phyloP scores from a whole-genome alignment of 2,113 vertebrate species.

The Dendropsophus ebraccatus region DNA sequence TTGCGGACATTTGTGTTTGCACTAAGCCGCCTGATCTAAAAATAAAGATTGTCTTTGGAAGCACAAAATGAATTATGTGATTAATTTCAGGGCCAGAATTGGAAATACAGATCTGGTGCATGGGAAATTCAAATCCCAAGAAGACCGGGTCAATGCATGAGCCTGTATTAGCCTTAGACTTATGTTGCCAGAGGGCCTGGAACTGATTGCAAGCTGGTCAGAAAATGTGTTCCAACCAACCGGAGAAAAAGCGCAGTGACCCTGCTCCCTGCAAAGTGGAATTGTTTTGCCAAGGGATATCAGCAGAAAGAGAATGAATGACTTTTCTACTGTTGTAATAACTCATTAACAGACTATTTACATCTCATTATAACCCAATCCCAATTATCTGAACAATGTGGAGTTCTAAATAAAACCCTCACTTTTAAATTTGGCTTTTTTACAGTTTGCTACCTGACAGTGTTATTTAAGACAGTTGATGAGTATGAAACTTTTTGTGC shows the following conservation, averaged over 20 bases:
- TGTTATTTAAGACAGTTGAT: background rate
- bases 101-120: slow-evolving; percentile 16
- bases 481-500: background rate
- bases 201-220: slow-evolving; percentile 38
- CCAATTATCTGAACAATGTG: slow-evolving; percentile 22
- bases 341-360: slow-evolving; percentile 41
- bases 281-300: slow-evolving; percentile 17
- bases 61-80: slow-evolving; percentile 38
- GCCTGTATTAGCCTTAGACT: slow-evolving; percentile 30
- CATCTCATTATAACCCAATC: slow-evolving; percentile 35
- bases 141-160: slow-evolving; percentile 25
- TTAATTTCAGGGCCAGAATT: slow-evolving; percentile 40
- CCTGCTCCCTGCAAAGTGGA: slow-evolving; percentile 25
- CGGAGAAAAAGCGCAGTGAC: slow-evolving; percentile 1
- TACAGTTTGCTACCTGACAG: background rate
- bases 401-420: background rate
- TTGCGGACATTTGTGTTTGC: slow-evolving; percentile 61
- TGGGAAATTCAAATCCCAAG: slow-evolving; percentile 12
- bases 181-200: slow-evolving; percentile 39
- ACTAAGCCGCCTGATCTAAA: background rate
- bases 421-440: background rate
- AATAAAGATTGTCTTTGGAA: slow-evolving; percentile 16
- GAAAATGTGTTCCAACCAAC: slow-evolving; percentile 39
- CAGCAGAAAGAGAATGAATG: slow-evolving; percentile 14
- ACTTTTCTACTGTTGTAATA: background rate